These are phyloP conservation scores for Podarcis lilfordi DNA, from an alignment of 2,797 vertebrate species.

Conservation along the genomic window DNA sequence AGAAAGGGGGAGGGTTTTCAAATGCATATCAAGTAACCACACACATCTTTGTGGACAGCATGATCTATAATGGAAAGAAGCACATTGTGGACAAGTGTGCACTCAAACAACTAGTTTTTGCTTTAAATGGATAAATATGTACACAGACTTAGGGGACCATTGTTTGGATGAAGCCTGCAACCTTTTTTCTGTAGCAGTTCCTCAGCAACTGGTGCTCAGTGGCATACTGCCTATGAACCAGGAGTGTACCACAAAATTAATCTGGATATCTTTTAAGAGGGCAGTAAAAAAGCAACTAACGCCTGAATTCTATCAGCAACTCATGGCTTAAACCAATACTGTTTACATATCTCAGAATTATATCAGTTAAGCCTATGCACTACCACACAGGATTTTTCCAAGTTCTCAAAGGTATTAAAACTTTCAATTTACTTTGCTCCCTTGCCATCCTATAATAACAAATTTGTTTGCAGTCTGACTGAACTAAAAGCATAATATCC, in stretches of 20 bases:
- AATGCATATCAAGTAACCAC: too few relatives aligned
- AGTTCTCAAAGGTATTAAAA: conserved; percentile 16
- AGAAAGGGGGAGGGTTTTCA: too few relatives aligned
- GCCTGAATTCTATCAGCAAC: not conserved
- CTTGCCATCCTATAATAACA: conserved; percentile 19
- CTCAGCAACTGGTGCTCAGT: not conserved
- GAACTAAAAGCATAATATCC: not conserved
- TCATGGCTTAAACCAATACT: too few relatives aligned
- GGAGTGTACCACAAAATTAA: not conserved
- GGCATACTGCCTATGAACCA: not conserved
- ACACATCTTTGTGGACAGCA: too few relatives aligned
- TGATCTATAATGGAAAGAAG: too few relatives aligned
- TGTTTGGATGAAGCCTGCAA: too few relatives aligned
- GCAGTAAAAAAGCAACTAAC: not conserved
- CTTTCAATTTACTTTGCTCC: conserved; percentile 49
- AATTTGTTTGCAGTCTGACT: conserved; percentile 26
- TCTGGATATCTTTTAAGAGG: not conserved
- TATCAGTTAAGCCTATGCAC: not conserved
- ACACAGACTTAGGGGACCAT: not conserved
- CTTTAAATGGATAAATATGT: too few relatives aligned
- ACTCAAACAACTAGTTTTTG: too few relatives aligned
- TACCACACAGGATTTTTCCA: conserved; percentile 32
- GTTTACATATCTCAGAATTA: too few relatives aligned
- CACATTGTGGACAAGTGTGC: too few relatives aligned
- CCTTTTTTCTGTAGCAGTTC: too few relatives aligned